Evolutionary conservation across 2,113 vertebrate genomes (phyloP).

Genomic region (Myotis yumanensis): DNA sequence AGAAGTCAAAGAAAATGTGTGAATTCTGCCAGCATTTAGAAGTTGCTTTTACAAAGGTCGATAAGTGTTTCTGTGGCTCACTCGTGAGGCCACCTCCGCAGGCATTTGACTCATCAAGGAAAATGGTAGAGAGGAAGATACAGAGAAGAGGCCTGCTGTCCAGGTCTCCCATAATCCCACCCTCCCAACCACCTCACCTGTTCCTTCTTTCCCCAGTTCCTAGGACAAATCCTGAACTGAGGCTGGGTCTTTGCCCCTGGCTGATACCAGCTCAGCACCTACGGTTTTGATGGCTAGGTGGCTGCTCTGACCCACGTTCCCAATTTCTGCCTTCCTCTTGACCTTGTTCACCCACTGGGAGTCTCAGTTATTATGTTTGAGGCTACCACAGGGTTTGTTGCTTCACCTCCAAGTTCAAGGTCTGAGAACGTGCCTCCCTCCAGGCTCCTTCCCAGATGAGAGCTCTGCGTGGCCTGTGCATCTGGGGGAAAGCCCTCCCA

Average conservation of each 20-base stretch:
- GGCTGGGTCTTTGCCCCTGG: background rate
- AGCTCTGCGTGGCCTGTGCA: background rate
- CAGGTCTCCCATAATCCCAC: too few species aligned
- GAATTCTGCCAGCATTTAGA: conserved; percentile 40
- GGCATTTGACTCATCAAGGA: accelerated
- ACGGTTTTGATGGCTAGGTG: background rate
- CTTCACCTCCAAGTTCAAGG: background rate
- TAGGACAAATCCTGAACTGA: background rate
- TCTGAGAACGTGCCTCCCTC: background rate
- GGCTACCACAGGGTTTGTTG: too few species aligned
- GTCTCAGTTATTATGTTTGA: background rate
- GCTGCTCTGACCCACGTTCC: background rate
- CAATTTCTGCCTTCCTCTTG: background rate
- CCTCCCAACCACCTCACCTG: accelerated
- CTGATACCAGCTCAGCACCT: background rate
- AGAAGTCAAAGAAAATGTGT: conserved; percentile 12
- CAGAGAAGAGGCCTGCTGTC: background rate
- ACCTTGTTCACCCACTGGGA: background rate
- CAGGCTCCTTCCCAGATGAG: background rate
- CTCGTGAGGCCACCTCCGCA: background rate
- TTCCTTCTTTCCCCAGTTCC: background rate
- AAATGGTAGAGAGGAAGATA: accelerated
- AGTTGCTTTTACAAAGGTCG: conserved; percentile 48
- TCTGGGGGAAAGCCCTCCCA: background rate
- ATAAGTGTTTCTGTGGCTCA: background rate